A percentile compares a stretch with the other conserved stretches of the same genome.
Conservation (phyloP, 2,113 vertebrate genomes). For the Catharus bicknelli region DNA sequence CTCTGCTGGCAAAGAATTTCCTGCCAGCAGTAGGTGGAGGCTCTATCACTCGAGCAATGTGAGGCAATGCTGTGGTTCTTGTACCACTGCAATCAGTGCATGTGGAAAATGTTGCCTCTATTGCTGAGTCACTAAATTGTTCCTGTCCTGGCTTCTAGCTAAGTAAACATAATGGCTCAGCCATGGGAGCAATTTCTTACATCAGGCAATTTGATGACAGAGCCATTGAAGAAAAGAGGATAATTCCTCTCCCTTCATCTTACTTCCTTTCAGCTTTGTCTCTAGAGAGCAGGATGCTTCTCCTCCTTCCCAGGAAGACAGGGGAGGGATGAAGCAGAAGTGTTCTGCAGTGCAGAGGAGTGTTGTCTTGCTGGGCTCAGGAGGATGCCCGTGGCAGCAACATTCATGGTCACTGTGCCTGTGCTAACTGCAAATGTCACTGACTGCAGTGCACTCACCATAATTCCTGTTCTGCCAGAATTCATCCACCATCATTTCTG, state of each 20-base stretch:
- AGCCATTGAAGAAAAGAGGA: not conserved
- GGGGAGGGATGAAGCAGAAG: not conserved
- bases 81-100: not conserved
- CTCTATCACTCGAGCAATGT: not conserved
- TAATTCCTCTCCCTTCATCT: not conserved
- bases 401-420: not conserved
- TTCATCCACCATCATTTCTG: no score
- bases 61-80: not conserved
- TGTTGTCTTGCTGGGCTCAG: not conserved
- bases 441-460: not conserved
- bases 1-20: not conserved
- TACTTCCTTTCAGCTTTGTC: not conserved
- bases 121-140: conserved; percentile 12
- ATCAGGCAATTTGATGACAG: not conserved
- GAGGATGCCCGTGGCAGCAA: rapidly evolving
- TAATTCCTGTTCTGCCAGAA: no score
- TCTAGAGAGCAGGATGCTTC: not conserved
- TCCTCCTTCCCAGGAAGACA: not conserved
- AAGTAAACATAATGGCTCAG: not conserved
- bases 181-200: not conserved
- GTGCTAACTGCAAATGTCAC: not conserved
- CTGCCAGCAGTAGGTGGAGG: not conserved
- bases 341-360: not conserved
- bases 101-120: not conserved
- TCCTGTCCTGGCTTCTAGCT: not conserved